Evolutionary conservation across 2,113 vertebrate species (phyloP), one percentile per base, ranked within the genome.

Genomic region (Origma solitaria): DNA sequence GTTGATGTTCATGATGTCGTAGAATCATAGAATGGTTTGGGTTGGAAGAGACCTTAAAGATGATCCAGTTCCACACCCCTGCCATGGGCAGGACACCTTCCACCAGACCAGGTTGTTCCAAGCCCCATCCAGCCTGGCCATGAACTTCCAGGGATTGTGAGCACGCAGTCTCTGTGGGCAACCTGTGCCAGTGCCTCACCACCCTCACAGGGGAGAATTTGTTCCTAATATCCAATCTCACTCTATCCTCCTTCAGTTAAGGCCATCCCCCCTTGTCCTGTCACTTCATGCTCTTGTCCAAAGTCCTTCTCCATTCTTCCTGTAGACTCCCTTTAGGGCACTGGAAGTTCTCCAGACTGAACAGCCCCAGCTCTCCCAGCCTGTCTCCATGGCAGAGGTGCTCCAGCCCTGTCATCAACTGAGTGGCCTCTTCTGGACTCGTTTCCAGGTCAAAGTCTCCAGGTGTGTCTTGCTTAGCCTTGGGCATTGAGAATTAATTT

Each of bases 91-190:
- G 27, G 18, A 28, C 10, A 58, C 3, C 11, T 60, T 45, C 45
- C 20, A 38, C 23, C 11, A 37, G 1, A 1, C 9, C 20, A n/a
- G 20, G 15, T 12, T 38, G 31, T 35, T 53, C 13, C 19, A 66
- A 38, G 6, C 7, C 2, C 7, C 1, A 3, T 51, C 33, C 60
- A 82, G 4, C 23, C 33, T 7, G 3, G 13, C 28, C 38, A 24
- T 10, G 15, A 21, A 58, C 3, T 30, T 75, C 24, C 61, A 60
- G 24, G 5, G 5, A 3, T 0, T 17, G 33, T 23, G n/a, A 11
- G 33, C 5, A 6, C 11, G 22, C 45, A 60, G 0, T 8, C 2
- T 75, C 18, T 25, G 23, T 68, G 27, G 11, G 13, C 3, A 60
- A 14, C 1, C 33, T 53, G 8, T 58, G 28, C 28, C 69, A 53